A percentile compares a stretch with the other conserved stretches of the same genome.
Evolutionary conservation across 2,797 vertebrate genomes (phyloP).

Genomic region (Molossus alvarezi): DNA sequence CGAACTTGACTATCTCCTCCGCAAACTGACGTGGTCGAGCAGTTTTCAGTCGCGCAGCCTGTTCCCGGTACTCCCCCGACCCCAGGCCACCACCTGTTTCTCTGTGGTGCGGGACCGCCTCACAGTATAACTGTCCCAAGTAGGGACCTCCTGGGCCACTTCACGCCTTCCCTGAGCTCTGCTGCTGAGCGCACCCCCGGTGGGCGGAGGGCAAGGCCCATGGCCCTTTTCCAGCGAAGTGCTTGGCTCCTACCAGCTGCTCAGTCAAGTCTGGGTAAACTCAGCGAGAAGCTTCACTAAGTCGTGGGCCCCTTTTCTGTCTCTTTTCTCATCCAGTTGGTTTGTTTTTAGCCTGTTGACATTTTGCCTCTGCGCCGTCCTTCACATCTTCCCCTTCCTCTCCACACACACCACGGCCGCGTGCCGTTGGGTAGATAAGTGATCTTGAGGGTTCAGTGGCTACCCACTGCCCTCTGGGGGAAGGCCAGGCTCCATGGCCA

Average conservation of each 20-base stretch:
- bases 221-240: neutral
- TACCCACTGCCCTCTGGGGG: fast-evolving
- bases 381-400: neutral
- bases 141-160: fast-evolving
- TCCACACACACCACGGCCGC: neutral
- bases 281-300: neutral
- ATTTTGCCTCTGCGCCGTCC: neutral
- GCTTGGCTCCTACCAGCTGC: neutral
- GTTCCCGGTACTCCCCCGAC: neutral
- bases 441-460: neutral
- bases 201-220: too few relatives aligned
- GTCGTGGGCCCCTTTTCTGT: neutral
- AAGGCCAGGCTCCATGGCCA: neutral
- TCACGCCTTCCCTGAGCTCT: neutral
- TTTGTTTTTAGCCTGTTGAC: neutral
- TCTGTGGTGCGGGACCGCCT: neutral
- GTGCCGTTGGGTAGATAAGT: neutral
- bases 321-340: neutral
- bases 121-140: neutral
- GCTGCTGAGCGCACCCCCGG: neutral
- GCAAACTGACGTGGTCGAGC: neutral
- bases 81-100: neutral
- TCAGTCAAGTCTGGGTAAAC: neutral
- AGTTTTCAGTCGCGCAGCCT: neutral
- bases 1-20: neutral